phyloP scores from a whole-genome alignment of 2,888 invertebrate species.

The Tetropium fuscum region DNA sequence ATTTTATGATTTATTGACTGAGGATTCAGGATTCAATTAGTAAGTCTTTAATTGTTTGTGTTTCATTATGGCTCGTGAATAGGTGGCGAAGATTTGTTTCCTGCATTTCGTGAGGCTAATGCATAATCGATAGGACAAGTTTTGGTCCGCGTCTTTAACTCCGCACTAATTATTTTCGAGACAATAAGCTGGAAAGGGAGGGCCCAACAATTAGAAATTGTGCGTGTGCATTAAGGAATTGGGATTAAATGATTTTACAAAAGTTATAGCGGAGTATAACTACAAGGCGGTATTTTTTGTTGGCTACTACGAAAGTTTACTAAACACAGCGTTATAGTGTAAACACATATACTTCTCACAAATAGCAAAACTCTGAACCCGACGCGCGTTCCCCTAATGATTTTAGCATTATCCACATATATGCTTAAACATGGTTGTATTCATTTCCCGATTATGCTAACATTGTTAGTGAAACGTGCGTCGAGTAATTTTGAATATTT shows the following conservation, averaged over 20 bases:
- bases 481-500: too few relatives aligned
- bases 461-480: too few relatives aligned
- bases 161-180: constrained; percentile 9
- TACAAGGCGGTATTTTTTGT: too few relatives aligned
- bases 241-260: constrained; percentile 6
- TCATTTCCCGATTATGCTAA: too few relatives aligned
- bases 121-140: constrained; percentile 8
- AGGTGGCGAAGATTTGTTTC: neutral
- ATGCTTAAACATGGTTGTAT: too few relatives aligned
- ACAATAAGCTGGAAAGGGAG: constrained; percentile 13
- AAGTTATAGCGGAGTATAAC: neutral
- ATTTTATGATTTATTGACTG: constrained; percentile 11
- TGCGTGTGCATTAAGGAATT: constrained; percentile 6
- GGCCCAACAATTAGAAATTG: constrained; percentile 9
- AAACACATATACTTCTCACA: too few relatives aligned
- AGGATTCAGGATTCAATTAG: constrained; percentile 16
- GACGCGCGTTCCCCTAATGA: too few relatives aligned
- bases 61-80: constrained; percentile 14
- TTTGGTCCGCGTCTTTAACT: constrained; percentile 10
- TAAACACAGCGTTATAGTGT: too few relatives aligned
- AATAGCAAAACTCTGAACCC: too few relatives aligned
- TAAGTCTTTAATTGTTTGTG: constrained; percentile 14
- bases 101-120: constrained; percentile 5
- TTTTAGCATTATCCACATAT: too few relatives aligned
- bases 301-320: too few relatives aligned